Evolutionary conservation across 1,140 invertebrate species (phyloP).

Genomic region (Euschistus heros): DNA sequence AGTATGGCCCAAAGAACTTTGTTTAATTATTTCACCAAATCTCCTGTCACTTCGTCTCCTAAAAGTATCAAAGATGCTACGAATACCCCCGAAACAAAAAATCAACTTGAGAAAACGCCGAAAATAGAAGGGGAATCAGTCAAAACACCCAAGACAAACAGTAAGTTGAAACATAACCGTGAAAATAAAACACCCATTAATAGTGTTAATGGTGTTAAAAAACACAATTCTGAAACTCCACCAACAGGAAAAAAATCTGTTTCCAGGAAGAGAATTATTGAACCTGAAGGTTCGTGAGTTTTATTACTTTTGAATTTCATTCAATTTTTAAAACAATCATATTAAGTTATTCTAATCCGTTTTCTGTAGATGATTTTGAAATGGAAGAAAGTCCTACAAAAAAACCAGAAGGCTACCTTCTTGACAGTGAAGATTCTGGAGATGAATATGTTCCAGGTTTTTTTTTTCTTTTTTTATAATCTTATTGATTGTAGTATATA

Average conservation of each 20-base stretch:
- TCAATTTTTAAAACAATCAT: neutral
- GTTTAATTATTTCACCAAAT: slow-evolving; percentile 30
- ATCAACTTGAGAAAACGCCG: neutral
- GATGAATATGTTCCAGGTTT: slow-evolving; percentile 30
- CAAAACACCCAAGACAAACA: too few relatives aligned
- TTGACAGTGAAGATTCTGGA: slow-evolving; percentile 29
- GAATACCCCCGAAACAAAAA: neutral
- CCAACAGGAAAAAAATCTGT: neutral
- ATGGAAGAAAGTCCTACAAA: slow-evolving; percentile 14
- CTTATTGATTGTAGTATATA: neutral
- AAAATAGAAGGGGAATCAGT: neutral
- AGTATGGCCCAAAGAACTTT: slow-evolving; percentile 30
- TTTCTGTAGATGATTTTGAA: slow-evolving; percentile 12
- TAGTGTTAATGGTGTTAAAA: too few relatives aligned
- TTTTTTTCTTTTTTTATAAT: neutral
- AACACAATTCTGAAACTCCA: too few relatives aligned
- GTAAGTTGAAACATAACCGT: too few relatives aligned
- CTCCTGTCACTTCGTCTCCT: neutral
- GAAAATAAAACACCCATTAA: too few relatives aligned
- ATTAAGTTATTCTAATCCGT: neutral
- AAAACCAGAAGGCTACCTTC: slow-evolving; percentile 12
- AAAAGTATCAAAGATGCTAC: neutral
- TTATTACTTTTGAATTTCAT: neutral
- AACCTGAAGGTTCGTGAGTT: neutral
- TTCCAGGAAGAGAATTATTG: slow-evolving; percentile 12